phyloP scores from a whole-genome alignment of 2,888 invertebrate species.

The Eristalis pertinax region DNA sequence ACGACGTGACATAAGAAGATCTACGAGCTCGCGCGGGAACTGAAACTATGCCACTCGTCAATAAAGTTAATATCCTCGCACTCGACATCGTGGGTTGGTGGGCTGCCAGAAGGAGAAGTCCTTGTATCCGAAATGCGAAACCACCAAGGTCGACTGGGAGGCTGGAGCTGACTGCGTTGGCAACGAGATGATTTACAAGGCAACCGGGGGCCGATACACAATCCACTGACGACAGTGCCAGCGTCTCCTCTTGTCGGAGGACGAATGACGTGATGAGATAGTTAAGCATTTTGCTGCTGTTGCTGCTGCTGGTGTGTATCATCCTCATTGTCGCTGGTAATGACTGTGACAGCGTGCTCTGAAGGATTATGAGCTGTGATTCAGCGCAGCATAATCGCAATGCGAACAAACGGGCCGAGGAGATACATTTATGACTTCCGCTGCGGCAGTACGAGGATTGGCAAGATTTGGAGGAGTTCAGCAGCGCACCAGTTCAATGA shows the following conservation, averaged over 20 bases:
- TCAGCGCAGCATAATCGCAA: neutral
- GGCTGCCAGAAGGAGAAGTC: neutral
- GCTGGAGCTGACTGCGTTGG: neutral
- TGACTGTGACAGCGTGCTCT: neutral
- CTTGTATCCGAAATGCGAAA: neutral
- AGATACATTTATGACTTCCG: neutral
- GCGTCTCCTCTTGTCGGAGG: no score
- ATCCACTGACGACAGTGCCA: neutral
- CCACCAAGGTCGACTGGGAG: neutral
- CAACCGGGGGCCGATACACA: neutral
- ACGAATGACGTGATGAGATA: neutral
- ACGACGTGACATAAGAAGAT: neutral
- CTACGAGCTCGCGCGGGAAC: neutral
- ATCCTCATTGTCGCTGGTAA: neutral
- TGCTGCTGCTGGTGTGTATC: neutral
- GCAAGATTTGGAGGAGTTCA: neutral
- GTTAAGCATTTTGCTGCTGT: neutral
- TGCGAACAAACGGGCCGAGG: neutral
- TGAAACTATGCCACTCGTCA: neutral
- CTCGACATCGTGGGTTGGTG: neutral
- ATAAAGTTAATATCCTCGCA: neutral
- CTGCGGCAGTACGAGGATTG: neutral
- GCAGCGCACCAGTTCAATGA: neutral
- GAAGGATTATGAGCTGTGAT: neutral
- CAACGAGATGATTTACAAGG: neutral